These are phyloP conservation scores for Rotaria socialis DNA, from an alignment of 2,888 invertebrate species.

Conservation along the genomic window DNA sequence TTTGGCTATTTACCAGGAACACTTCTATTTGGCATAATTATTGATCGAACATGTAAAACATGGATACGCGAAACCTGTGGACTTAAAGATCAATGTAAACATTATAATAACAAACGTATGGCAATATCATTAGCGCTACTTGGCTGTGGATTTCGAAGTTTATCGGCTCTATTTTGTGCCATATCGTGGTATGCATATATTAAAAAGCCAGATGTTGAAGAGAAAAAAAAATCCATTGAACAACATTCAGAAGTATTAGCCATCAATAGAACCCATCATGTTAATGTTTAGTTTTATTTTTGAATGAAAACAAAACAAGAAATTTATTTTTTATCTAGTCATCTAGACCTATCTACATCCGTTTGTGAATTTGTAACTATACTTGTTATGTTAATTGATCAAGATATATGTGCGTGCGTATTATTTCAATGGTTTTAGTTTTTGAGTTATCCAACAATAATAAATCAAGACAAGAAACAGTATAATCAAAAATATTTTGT, in stretches of 20 bases:
- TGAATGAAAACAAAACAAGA: too few species aligned
- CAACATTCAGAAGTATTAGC: neutral
- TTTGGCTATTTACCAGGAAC: slow-evolving; percentile 44
- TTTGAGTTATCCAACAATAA: neutral
- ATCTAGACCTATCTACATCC: neutral
- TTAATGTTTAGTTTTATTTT: neutral
- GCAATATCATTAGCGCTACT: slow-evolving; percentile 42
- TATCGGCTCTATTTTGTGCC: slow-evolving; percentile 6
- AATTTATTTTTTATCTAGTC: neutral
- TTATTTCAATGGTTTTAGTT: too few species aligned
- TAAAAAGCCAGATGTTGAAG: neutral
- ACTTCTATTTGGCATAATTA: slow-evolving; percentile 41
- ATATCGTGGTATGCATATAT: slow-evolving; percentile 26
- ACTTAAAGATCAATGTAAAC: slow-evolving; percentile 42
- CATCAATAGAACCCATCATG: neutral
- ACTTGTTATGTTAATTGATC: neutral
- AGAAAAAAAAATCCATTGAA: neutral
- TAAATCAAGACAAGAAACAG: neutral
- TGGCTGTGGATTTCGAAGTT: slow-evolving; percentile 39
- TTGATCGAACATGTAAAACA: slow-evolving; percentile 42
- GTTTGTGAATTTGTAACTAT: neutral
- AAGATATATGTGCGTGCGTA: neutral
- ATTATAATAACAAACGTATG: slow-evolving; percentile 42
- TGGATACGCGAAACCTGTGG: slow-evolving; percentile 39
- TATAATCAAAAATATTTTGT: too few species aligned